Evolutionary conservation across 1,140 invertebrate species (phyloP).

Genomic region (Protaetia brevitarsis): DNA sequence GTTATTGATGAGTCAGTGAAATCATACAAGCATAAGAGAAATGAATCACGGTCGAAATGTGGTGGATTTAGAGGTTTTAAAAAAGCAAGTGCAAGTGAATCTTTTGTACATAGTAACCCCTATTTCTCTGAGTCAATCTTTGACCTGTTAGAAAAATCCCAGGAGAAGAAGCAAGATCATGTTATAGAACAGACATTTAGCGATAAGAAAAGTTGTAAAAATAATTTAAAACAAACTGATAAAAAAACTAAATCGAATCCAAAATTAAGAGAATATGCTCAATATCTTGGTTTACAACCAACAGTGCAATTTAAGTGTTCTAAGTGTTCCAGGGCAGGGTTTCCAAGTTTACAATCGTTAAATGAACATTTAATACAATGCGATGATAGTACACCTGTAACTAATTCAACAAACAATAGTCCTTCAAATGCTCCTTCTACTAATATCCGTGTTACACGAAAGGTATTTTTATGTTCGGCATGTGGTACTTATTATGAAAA

Average conservation of each 20-base stretch:
- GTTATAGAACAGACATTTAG: not conserved
- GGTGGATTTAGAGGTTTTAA: slow-evolving; percentile 26
- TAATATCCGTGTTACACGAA: slow-evolving; percentile 63
- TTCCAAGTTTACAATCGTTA: slow-evolving; percentile 56
- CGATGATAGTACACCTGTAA: slow-evolving; percentile 47
- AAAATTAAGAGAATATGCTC: slow-evolving; percentile 62
- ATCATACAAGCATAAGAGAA: slow-evolving; percentile 33
- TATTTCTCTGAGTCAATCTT: slow-evolving; percentile 47
- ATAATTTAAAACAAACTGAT: slow-evolving; percentile 3
- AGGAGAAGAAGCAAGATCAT: slow-evolving; percentile 9
- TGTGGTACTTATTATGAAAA: slow-evolving; percentile 79
- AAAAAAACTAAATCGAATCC: slow-evolving; percentile 30
- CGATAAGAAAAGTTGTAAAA: slow-evolving; percentile 20
- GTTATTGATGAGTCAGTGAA: slow-evolving; percentile 44
- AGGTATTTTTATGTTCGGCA: slow-evolving; percentile 72
- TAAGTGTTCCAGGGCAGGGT: slow-evolving; percentile 62
- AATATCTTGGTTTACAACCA: slow-evolving; percentile 68
- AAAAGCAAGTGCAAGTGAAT: slow-evolving; percentile 4
- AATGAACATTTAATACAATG: slow-evolving; percentile 62
- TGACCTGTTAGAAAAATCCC: slow-evolving; percentile 32
- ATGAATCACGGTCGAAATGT: slow-evolving; percentile 30
- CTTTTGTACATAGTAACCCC: slow-evolving; percentile 38
- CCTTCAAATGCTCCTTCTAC: slow-evolving; percentile 37
- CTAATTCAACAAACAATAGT: slow-evolving; percentile 35
- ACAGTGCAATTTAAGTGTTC: slow-evolving; percentile 65